These are phyloP conservation scores for Hypomecis atomaria DNA, from an alignment of 2,888 invertebrate genomes.

Conservation along the genomic window DNA sequence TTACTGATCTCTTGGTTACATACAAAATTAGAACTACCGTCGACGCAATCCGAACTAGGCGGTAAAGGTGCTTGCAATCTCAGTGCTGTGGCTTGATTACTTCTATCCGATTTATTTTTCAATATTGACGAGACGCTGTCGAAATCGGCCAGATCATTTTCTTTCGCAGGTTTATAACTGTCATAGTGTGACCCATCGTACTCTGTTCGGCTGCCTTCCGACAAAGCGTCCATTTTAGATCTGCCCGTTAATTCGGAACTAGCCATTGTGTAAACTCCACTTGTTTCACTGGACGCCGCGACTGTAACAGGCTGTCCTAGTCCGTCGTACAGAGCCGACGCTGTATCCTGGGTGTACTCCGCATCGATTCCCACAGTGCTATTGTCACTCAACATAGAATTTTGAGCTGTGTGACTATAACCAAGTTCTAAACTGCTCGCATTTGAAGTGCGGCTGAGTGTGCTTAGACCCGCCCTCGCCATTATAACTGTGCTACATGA, in stretches of 20 bases:
- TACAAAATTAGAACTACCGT: conserved; percentile 67
- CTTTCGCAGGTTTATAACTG: conserved; percentile 82
- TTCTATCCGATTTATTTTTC: conserved; percentile 80
- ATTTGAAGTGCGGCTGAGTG: conserved; percentile 88
- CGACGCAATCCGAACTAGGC: conserved; percentile 79
- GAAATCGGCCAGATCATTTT: conserved; percentile 79
- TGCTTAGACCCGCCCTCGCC: conserved; percentile 78
- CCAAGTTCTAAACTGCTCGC: conserved; percentile 93
- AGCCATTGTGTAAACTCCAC: conserved; percentile 93
- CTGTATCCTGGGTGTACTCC: conserved; percentile 84
- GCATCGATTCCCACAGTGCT: conserved; percentile 87
- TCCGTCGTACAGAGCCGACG: conserved; percentile 85
- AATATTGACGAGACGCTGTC: conserved; percentile 80
- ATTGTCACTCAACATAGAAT: conserved; percentile 91
- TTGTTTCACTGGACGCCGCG: conserved; percentile 91
- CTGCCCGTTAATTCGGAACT: conserved; percentile 86
- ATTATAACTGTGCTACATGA: conserved; percentile 95
- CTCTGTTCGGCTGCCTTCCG: conserved; percentile 74
- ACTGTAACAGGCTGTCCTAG: conserved; percentile 84
- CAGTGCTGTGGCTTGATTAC: conserved; percentile 54
- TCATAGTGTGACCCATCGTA: conserved; percentile 84
- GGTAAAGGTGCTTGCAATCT: conserved; percentile 59
- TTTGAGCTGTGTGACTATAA: conserved; percentile 94
- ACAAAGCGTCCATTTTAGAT: conserved; percentile 84
- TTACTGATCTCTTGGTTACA: conserved; percentile 76